These are phyloP conservation scores for Vulpes vulpes DNA, from an alignment of 2,113 vertebrate genomes.

Conservation along the genomic window DNA sequence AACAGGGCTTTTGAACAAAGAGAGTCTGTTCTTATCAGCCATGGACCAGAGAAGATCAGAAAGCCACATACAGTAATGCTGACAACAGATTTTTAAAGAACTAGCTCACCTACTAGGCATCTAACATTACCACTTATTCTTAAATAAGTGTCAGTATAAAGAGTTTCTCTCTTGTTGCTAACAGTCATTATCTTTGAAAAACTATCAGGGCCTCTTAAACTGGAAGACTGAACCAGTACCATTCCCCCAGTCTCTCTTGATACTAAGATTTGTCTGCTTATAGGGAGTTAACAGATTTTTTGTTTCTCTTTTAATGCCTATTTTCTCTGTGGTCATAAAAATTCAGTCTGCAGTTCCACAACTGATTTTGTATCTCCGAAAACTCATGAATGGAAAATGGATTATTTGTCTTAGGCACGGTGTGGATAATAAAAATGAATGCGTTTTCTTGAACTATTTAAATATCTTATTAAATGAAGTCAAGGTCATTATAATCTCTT, in stretches of 20 bases:
- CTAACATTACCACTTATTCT: not conserved
- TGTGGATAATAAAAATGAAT: conserved; percentile 25
- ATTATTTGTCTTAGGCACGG: not conserved
- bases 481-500: conserved; percentile 20
- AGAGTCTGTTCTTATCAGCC: not conserved
- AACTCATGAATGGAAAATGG: not conserved
- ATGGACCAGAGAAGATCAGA: not conserved
- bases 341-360: not conserved
- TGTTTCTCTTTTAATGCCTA: not conserved
- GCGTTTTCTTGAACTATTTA: conserved; percentile 32
- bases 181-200: not conserved
- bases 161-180: not conserved
- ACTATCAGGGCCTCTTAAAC: not conserved
- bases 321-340: conserved; percentile 1
- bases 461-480: conserved; percentile 16
- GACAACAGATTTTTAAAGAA: not conserved
- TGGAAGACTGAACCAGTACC: not conserved
- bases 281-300: not conserved
- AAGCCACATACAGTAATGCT: not conserved
- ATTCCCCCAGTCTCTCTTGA: rapidly evolving
- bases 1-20: not conserved
- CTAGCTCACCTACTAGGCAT: not conserved
- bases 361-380: not conserved
- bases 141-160: not conserved
- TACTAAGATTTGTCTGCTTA: not conserved